phyloP scores from a whole-genome alignment of 2,113 vertebrate species.

The Plestiodon gilberti region DNA sequence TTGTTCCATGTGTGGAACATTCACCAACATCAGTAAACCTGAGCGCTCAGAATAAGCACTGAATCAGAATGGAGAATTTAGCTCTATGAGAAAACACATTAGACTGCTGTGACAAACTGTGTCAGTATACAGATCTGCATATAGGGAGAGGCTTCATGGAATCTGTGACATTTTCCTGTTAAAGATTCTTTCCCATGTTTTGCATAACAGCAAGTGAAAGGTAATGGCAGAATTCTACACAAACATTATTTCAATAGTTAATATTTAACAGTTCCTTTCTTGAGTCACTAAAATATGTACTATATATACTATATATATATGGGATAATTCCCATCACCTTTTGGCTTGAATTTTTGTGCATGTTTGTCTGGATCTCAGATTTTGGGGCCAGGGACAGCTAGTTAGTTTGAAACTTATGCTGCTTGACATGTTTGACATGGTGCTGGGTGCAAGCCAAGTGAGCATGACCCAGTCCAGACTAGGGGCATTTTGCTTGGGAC shows the following conservation, averaged over 20 bases:
- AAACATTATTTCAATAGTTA: background rate
- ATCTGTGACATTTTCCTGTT: background rate
- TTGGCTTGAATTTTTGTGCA: background rate
- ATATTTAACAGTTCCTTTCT: background rate
- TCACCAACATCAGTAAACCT: slow-evolving; percentile 20
- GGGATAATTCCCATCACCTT: background rate
- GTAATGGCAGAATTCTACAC: background rate
- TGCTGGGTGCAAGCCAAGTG: no score
- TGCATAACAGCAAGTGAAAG: background rate
- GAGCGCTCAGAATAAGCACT: background rate
- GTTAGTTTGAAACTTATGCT: background rate
- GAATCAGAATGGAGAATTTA: slow-evolving; percentile 1
- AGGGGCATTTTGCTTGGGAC: no score
- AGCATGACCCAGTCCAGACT: no score
- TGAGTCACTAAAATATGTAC: background rate
- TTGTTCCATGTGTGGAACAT: background rate
- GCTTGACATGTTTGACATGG: no score
- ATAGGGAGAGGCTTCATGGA: background rate
- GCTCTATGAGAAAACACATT: background rate
- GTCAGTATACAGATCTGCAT: no score
- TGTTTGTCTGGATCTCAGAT: no score
- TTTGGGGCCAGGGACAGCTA: background rate
- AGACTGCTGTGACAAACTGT: background rate
- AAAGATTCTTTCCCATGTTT: background rate
- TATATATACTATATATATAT: background rate